These are phyloP conservation scores for Chaetodon trifasciatus DNA, from an alignment of 2,797 vertebrate species.

Conservation along the genomic window DNA sequence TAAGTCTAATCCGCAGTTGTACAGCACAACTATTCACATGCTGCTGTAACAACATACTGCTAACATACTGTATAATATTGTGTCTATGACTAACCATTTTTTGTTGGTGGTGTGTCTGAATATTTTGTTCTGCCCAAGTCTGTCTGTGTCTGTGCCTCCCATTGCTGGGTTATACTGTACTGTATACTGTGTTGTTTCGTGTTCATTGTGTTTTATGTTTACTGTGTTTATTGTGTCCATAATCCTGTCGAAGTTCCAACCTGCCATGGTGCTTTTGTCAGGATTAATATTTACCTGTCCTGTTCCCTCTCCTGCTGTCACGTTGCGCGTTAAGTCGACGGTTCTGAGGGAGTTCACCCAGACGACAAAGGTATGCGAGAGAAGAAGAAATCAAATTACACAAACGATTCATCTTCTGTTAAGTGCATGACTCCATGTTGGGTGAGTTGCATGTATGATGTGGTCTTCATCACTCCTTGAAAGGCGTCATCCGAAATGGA, in stretches of 20 bases:
- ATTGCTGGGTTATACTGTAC: slow-evolving; percentile 33
- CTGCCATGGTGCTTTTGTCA: slow-evolving; percentile 79
- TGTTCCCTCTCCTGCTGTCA: slow-evolving; percentile 81
- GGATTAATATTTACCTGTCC: slow-evolving; percentile 83
- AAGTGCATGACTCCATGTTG: slow-evolving; percentile 73
- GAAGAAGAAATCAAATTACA: slow-evolving; percentile 52
- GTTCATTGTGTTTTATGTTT: slow-evolving; percentile 65
- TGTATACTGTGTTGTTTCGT: slow-evolving; percentile 66
- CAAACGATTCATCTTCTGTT: slow-evolving; percentile 65
- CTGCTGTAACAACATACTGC: slow-evolving; percentile 51
- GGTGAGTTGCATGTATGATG: slow-evolving; percentile 76
- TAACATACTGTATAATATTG: slow-evolving; percentile 54
- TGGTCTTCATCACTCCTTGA: slow-evolving; percentile 65
- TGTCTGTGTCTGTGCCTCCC: slow-evolving; percentile 55
- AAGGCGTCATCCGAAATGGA: slow-evolving; percentile 66
- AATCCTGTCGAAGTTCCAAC: slow-evolving; percentile 81
- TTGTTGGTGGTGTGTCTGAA: slow-evolving; percentile 45
- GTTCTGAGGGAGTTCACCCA: slow-evolving; percentile 74
- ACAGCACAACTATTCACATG: slow-evolving; percentile 46
- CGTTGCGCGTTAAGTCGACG: slow-evolving; percentile 80
- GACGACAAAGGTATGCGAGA: slow-evolving; percentile 83
- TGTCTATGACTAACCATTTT: slow-evolving; percentile 68
- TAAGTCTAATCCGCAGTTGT: slow-evolving; percentile 55
- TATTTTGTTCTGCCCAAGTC: slow-evolving; percentile 38
- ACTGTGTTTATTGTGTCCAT: slow-evolving; percentile 58